Evolutionary conservation across 2,113 vertebrate species (phyloP), one percentile per base, ranked within the genome.

Genomic region (Dipodomys ordii): DNA sequence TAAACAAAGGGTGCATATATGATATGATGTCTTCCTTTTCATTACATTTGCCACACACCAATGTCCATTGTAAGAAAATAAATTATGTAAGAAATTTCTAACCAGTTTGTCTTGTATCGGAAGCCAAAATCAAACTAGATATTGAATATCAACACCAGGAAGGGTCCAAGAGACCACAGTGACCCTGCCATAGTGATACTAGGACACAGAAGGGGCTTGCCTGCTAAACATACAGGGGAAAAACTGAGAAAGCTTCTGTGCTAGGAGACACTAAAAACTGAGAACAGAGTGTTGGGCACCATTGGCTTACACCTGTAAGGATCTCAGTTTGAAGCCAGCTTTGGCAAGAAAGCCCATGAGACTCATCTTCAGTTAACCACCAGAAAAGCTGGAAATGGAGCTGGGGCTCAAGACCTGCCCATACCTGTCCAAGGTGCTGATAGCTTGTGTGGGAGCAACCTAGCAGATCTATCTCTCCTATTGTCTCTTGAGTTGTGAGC

Each of bases 91-190:
- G 39, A 49, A 72, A 74, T 79, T 60, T 28, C 27, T 65, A 30
- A 60, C 23, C n/a, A 60, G 46, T 83, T 93, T 65, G 6, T 80
- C 91, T 87, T 74, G 10, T 64, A 76, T 30, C 30, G 8, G 81
- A 95, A 84, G 32, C 23, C 78, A 85, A 7, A 82, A 64, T 80
- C 89, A 92, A 84, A 85, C 15, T 68, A 92, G 73, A 74, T 28
- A 78, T 35, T 53, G 39, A 13, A 57, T 82, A 30, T 79, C 49
- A 10, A 60, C 78, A 16, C 49, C 71, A 78, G 39, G 57, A 91
- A 87, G 44, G 88, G 32, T 87, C 46, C 79, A 69, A 5, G 4
- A 44, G 60, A 35, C 49, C 69, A 74, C 19, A 93, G 62, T 28
- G 72, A 32, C 69, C 39, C 69, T 69, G 20, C 62, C n/a, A n/a